Evolutionary conservation across 2,113 vertebrate genomes (phyloP), one percentile per base, ranked within the genome.

Genomic region (Psammodynastes pulverulentus): DNA sequence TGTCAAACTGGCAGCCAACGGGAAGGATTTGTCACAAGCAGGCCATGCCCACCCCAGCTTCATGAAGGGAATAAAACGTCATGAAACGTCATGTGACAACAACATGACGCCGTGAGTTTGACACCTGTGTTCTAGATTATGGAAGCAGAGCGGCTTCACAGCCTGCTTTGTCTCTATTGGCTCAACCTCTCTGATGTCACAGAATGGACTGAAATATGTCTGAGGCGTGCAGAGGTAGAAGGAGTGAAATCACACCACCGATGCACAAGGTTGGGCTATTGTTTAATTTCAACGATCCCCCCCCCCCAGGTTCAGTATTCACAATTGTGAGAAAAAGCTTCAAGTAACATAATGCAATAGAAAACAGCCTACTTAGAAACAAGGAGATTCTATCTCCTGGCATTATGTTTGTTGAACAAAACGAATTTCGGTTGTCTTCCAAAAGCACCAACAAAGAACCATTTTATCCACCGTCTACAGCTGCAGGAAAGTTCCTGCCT

Each of bases 161-260:
- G 43, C 3, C 5, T 48, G 8, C 26, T n/a, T 56, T 34, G 17
- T 79, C 54, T 9, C 87, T 29, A 48, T 56, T 92, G 67, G 62
- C 13, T 89, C 48, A 84, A 29, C 29, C 88, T 53, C 43, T 92
- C 12, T 92, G 67, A 84, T 88, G 67, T 92, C 86, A 84, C 51
- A 72, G 48, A 53, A 19, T 79, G 4, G 19, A 84, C 4, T 52
- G 10, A 9, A 24, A 9, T 79, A 45, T 48, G 43, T 56, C 67
- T 52, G n/a, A 29, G 3, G 5, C 19, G 9, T 23, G 26, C 9
- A 21, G 39, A 29, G 17, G 4, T 62, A 49, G 43, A 39, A 91
- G 84, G 34, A 4, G 1, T 58, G 79, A 43, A 91, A 56, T 91
- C 46, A 19, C 6, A 23, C 13, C 5, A 7, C 51, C 7, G 26